Percentiles rank a stretch among this genome's conserved stretches.
These are phyloP conservation scores for Drosophila micromelanica DNA, from an alignment of 1,140 invertebrate genomes.

Conservation along the genomic window DNA sequence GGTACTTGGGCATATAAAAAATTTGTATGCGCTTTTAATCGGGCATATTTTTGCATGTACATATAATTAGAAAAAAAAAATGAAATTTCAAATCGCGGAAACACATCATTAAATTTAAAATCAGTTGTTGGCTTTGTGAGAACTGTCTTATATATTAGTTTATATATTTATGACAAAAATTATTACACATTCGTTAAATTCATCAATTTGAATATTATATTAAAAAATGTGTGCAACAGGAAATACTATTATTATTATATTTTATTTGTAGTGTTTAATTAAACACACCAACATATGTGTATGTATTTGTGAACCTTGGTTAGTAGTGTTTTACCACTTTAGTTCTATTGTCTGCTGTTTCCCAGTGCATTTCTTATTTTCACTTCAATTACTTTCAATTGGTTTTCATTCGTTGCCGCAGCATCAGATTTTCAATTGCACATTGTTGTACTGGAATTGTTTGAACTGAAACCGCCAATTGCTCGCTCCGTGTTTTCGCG, in stretches of 20 bases:
- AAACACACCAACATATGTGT: background rate
- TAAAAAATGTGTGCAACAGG: too few relatives aligned
- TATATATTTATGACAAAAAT: too few relatives aligned
- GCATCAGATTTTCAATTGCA: conserved; percentile 17
- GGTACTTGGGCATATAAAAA: conserved; percentile 19
- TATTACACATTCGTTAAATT: too few relatives aligned
- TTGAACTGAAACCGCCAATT: conserved; percentile 53
- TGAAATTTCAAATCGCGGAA: too few relatives aligned
- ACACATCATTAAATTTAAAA: too few relatives aligned
- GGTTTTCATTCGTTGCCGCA: conserved; percentile 16
- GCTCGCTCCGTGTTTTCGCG: conserved; percentile 3
- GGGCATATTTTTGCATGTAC: too few relatives aligned
- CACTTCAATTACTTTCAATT: conserved; percentile 38
- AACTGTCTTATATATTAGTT: too few relatives aligned
- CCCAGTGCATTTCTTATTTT: conserved; percentile 16
- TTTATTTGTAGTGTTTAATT: too few relatives aligned
- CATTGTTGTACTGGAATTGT: conserved; percentile 42
- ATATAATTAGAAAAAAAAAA: too few relatives aligned
- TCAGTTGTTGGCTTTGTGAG: too few relatives aligned
- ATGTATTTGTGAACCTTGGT: background rate
- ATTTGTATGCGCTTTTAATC: background rate
- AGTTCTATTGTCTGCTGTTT: background rate
- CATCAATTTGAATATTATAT: too few relatives aligned
- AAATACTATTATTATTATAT: too few relatives aligned
- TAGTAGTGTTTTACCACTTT: background rate